Base-by-base conservation (phyloP, 2,113 vertebrate genomes). In the Actenoides hombroni region DNA sequence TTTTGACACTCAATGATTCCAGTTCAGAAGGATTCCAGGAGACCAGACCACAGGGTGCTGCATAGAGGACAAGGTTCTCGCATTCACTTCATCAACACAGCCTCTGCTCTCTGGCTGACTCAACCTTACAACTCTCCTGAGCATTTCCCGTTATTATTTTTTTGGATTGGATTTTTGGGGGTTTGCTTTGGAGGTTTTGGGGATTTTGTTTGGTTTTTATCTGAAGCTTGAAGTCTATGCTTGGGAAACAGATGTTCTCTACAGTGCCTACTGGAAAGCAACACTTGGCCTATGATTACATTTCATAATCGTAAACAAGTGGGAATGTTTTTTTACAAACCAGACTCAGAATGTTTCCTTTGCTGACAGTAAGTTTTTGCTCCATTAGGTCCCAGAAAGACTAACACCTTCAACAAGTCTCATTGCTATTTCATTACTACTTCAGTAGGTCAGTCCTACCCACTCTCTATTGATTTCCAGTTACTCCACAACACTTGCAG, bases 91-190 rank as follows among this genome's bases (percentile, higher is more conserved):
- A 70, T 54, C 48, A 54, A 12, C 2, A 2, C 57, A 68, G 21
- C 24, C 20, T 21, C 42, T 64, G 53, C 57, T 46, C 70, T 59
- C 79, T 65, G 71, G 51, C 56, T 18, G 19, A 31, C 46, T 19
- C 56, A 64, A 21, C n/a, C 23, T 49, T 24, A 59, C 6, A 75
- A 19, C 19, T 33, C 31, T 49, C n/a, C 48, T 28, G 16, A 73
- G 35, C 14, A 37, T 20, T 21, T 37, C 10, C 5, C 68, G 25
- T 11, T 70, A 11, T 6, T 7, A 4, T 44, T 23, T 53, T 53
- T 24, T 19, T 9, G 1, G 2, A 4, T n/a, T 68, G 20, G 1
- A 0, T 15, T 24, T 35, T 20, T 18, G 26, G 51, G 51, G 51
- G 26, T 24, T 51, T 25, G 49, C 49, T 17, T 63, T 39, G n/a